These are phyloP conservation scores for Larimichthys crocea DNA, from an alignment of 2,113 vertebrate genomes.

Conservation along the genomic window DNA sequence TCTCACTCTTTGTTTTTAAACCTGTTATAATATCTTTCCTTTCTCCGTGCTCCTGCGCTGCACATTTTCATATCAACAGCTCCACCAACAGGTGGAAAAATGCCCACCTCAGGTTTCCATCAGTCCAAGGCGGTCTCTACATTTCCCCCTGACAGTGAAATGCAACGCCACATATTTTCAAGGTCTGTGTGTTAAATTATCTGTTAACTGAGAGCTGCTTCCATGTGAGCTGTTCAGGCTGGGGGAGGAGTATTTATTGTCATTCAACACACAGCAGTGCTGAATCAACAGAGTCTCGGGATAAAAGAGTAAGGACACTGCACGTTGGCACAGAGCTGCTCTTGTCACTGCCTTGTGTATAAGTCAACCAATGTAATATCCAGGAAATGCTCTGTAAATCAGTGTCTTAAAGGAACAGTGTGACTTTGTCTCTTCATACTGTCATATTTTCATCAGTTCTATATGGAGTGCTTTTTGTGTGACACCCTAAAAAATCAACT, in stretches of 20 bases:
- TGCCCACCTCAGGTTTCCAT: neutral
- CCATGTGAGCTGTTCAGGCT: slow-evolving; percentile 24
- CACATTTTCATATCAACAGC: slow-evolving; percentile 75
- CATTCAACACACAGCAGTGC: slow-evolving; percentile 33
- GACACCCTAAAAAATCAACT: neutral
- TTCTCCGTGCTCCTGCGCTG: slow-evolving; percentile 2
- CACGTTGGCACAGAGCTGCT: slow-evolving; percentile 19
- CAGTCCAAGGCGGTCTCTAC: neutral
- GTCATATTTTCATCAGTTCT: slow-evolving; percentile 6
- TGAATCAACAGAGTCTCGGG: slow-evolving; percentile 50
- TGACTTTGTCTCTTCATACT: neutral
- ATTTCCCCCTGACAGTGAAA: slow-evolving; percentile 16
- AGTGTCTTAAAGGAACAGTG: neutral
- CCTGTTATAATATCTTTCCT: slow-evolving; percentile 37
- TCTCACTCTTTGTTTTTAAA: slow-evolving; percentile 65
- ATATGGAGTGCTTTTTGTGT: neutral
- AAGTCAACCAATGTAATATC: neutral
- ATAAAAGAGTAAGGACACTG: slow-evolving; percentile 30
- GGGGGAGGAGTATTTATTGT: slow-evolving; percentile 30
- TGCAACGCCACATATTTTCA: slow-evolving; percentile 42
- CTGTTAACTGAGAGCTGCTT: slow-evolving; percentile 25
- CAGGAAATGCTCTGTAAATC: slow-evolving; percentile 16
- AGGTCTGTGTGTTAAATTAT: slow-evolving; percentile 49
- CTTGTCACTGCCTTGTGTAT: neutral
- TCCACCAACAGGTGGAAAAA: slow-evolving; percentile 76